Base-by-base conservation (phyloP, 2,888 invertebrate species). In the Cephus sareptanus region DNA sequence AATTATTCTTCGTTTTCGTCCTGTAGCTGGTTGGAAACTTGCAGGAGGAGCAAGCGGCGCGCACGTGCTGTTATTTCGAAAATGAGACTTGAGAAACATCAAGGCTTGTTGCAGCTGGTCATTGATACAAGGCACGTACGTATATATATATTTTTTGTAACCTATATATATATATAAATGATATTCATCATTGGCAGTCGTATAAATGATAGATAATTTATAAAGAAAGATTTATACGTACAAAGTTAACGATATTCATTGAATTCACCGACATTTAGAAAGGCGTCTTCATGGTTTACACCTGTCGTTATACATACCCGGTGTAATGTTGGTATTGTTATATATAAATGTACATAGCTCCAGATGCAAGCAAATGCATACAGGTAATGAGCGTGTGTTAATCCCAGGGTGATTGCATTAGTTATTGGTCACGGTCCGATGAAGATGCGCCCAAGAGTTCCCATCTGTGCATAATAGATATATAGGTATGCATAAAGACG, bases 391-490 rank as follows among this genome's bases (percentile, higher is more conserved):
- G 71, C 71, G 12, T 30, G 71, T 75, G 70, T 76, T 78, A 71
- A 73, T 75, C 76, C 23, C 78, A 34, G 79, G 79, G 81, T 83
- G 83, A 87, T 85, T 86, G 87, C 85, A 78, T 84, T 85, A 85
- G 84, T 85, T 86, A 87, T 87, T 82, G 87, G 85, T 87, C 81
- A 86, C 83, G 86, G 85, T 87, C 75, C 80, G 80, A 35, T 79
- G 85, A 81, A 79, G 83, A 84, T 76, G 75, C 31, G 75, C 74
- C 69, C 75, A 35, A 75, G 76, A 34, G 80, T 75, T 34, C 34
- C 31, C 40, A 74, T 77, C 79, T 73, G 75, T 31, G 69, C 9
- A 71, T 73, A 77, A 77, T 69, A 35, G 12, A 35, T 35, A 34
- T 73, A 11, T 11, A 35, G 37, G 33, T 30, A 76, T 34, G 74